A percentile compares a stretch with the other conserved stretches of the same genome.
phyloP scores from a whole-genome alignment of 2,888 invertebrate species.

The Macrophya annulata region DNA sequence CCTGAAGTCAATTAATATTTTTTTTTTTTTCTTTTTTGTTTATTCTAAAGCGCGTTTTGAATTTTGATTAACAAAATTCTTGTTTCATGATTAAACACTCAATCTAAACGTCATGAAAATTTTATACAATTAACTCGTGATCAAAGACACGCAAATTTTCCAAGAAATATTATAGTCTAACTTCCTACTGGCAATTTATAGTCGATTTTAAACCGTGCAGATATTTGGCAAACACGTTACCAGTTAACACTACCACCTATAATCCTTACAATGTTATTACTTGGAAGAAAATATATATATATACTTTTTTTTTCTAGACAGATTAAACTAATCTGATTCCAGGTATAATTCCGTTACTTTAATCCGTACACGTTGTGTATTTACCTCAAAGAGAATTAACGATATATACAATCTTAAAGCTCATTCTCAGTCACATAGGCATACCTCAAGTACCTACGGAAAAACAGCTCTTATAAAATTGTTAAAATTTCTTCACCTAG shows the following conservation, averaged over 20 bases:
- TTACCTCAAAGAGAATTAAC: no score
- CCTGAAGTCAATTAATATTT: no score
- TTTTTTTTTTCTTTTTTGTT: neutral
- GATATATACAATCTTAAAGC: neutral
- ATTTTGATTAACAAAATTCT: neutral
- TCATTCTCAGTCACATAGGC: neutral
- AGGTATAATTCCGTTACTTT: neutral
- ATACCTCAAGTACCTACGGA: neutral
- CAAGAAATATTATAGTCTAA: neutral
- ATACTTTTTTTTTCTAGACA: neutral
- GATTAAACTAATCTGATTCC: neutral
- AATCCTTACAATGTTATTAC: neutral
- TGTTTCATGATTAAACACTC: neutral
- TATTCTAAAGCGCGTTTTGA: neutral
- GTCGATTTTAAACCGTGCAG: constrained; percentile 6
- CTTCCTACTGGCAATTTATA: neutral
- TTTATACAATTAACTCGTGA: neutral
- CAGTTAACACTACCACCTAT: neutral
- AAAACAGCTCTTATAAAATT: no score
- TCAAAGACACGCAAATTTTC: neutral
- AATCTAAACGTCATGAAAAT: neutral
- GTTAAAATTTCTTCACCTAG: neutral
- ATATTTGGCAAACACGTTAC: constrained; percentile 22
- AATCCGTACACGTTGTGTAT: no score
- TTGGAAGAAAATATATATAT: neutral